A percentile compares a stretch with the other conserved stretches of the same genome.
Evolutionary conservation across 2,888 invertebrate genomes (phyloP).

Genomic region (Cephalotes varians): DNA sequence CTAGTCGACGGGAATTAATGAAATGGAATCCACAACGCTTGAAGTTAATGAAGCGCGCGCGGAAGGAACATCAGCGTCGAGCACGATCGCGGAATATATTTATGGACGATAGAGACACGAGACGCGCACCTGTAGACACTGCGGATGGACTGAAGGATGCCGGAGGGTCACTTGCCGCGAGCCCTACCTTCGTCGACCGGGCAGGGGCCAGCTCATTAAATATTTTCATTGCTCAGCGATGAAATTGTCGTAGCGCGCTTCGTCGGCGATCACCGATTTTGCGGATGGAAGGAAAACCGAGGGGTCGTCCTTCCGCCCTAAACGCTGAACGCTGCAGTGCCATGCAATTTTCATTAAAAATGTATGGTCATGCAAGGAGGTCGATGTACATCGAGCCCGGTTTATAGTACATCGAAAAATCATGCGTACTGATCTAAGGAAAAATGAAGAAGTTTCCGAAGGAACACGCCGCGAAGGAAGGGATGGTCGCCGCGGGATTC

Average conservation of each 20-base stretch:
- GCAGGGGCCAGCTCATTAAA: constrained; percentile 46
- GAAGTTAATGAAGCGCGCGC: background rate
- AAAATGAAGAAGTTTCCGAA: background rate
- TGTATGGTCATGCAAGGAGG: constrained; percentile 1
- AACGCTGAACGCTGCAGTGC: background rate
- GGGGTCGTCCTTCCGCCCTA: constrained; percentile 13
- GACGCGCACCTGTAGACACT: constrained; percentile 34
- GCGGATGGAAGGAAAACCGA: constrained; percentile 18
- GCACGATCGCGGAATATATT: background rate
- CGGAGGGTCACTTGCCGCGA: constrained; percentile 18
- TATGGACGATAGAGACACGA: background rate
- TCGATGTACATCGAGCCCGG: background rate
- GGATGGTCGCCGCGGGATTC: background rate
- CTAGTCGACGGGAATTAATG: background rate
- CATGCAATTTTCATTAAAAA: constrained; percentile 46
- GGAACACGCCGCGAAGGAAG: background rate
- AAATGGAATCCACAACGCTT: background rate
- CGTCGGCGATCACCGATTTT: constrained; percentile 16
- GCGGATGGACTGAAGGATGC: constrained; percentile 36
- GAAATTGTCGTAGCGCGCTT: background rate
- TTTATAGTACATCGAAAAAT: constrained; percentile 23
- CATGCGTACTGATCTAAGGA: constrained; percentile 30
- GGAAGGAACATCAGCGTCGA: background rate
- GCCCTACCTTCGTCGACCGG: constrained; percentile 22
- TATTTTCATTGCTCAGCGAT: constrained; percentile 24